Evolutionary conservation across 1,140 invertebrate species (phyloP), one percentile per base, ranked within the genome.

Genomic region (Lamellibrachia luymesi): DNA sequence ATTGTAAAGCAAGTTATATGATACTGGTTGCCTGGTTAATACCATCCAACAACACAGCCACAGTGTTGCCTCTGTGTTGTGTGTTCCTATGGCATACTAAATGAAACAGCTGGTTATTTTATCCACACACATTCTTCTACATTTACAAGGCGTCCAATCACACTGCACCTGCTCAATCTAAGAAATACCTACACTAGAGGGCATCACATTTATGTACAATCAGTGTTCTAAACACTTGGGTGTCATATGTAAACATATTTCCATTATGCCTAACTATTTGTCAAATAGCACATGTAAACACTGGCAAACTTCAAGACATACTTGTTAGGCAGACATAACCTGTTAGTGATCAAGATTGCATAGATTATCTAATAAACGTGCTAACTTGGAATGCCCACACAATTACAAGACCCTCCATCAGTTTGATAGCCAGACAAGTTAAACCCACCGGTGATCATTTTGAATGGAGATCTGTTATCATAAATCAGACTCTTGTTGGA

Each of bases 91-190:
- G 4, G 64, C 4, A 22, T 80, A 80, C 25, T 80, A 22, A 80
- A 80, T 80, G 64, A 80, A 80, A 80, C 64, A 80, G 64, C 64
- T 80, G 64, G 64, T 80, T 80, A 80, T 80, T 80, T 80, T 80
- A 80, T 80, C 64, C 64, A 4, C 2, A 22, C 25, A 80, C 64
- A 80, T 56, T 56, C 52, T 56, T 56, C 52, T 80, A 80, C 38
- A 38, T 38, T 38, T 38, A 38, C 38, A 80, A 80, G 64, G 2
- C 2, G 4, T 80, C 64, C 7, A 80, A 80, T 80, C 64, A 80
- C 6, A 56, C 52, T 56, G 64, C 64, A 80, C 4, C 25, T 80
- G 64, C 2, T 80, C 17, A 80, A 17, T 22, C 4, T 80, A 22
- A 80, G 64, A 80, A 2, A 10, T 80, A 22, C 2, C 64, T 22